phyloP scores from a whole-genome alignment of 1,140 invertebrate species.

The Formica exsecta region DNA sequence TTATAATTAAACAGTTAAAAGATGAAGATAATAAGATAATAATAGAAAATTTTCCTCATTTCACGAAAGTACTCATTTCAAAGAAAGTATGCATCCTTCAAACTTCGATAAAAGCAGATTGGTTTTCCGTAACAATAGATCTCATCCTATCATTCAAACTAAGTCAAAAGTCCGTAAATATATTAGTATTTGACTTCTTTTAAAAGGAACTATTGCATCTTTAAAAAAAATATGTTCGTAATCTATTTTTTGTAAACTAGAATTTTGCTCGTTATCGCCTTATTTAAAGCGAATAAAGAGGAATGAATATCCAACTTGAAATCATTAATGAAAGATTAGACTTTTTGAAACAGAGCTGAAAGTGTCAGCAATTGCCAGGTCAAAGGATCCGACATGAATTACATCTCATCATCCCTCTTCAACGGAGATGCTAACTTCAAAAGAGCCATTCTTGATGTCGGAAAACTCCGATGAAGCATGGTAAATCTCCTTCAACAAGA shows the following conservation, averaged over 20 bases:
- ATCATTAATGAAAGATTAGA: slow-evolving; percentile 25
- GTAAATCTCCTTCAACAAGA: slow-evolving; percentile 44
- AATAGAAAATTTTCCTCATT: slow-evolving; percentile 1
- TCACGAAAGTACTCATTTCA: not conserved
- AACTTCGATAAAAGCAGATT: not conserved
- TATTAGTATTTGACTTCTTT: not conserved
- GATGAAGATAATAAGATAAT: not conserved
- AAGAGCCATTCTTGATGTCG: slow-evolving; percentile 56
- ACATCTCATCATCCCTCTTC: slow-evolving; percentile 51
- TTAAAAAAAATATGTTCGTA: no score
- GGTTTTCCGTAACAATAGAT: not conserved
- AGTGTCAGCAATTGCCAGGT: slow-evolving; percentile 31
- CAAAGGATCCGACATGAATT: slow-evolving; percentile 38
- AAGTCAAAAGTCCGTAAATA: not conserved
- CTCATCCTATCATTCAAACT: not conserved
- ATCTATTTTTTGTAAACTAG: not conserved
- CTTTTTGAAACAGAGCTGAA: slow-evolving; percentile 12
- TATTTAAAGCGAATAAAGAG: slow-evolving; percentile 9
- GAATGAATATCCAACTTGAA: not conserved
- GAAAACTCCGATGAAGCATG: slow-evolving; percentile 52
- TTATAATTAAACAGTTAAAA: slow-evolving; percentile 21
- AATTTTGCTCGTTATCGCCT: not conserved
- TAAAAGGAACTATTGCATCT: no score
- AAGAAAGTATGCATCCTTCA: not conserved
- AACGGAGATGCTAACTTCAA: slow-evolving; percentile 57